Conservation (phyloP, 1,140 invertebrate genomes). For the Drosophila leontia region DNA sequence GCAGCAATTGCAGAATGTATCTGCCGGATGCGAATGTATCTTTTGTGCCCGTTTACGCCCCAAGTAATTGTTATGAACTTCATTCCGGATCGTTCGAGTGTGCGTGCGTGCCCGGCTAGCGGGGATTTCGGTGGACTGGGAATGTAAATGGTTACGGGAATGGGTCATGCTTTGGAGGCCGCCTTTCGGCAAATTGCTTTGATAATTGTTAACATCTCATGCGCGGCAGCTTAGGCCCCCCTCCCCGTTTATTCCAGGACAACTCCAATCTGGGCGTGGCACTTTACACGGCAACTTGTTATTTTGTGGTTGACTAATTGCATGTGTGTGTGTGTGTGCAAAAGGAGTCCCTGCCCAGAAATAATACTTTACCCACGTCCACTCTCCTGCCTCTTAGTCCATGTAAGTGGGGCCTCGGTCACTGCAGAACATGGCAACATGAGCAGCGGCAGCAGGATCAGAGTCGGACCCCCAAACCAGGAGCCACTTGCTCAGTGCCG, state of each 20-base stretch:
- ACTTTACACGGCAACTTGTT: constrained; percentile 78
- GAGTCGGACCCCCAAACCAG: constrained; percentile 38
- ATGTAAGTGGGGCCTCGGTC: constrained; percentile 25
- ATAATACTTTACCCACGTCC: constrained; percentile 9
- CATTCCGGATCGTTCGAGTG: constrained; percentile 45
- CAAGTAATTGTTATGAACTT: constrained; percentile 80
- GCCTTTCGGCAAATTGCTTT: constrained; percentile 59
- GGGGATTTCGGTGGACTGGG: neutral
- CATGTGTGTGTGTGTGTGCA: constrained; percentile 67
- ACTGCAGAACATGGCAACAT: constrained; percentile 50
- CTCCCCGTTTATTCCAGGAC: neutral
- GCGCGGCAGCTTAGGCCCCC: constrained; percentile 38
- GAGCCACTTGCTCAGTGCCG: constrained; percentile 60
- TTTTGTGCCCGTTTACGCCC: constrained; percentile 52
- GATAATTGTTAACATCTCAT: constrained; percentile 71
- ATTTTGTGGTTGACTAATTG: constrained; percentile 79
- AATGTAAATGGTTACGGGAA: neutral
- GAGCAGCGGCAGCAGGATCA: constrained; percentile 46
- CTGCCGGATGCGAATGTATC: constrained; percentile 52
- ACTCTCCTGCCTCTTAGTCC: neutral
- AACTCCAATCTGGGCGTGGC: constrained; percentile 53
- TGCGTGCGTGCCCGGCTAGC: constrained; percentile 58
- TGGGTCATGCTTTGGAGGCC: neutral
- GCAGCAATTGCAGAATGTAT: constrained; percentile 63
- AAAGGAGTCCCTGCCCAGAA: constrained; percentile 43